phyloP scores from a whole-genome alignment of 1,140 invertebrate genomes.

The Pseudomyrmex dendroicus region DNA sequence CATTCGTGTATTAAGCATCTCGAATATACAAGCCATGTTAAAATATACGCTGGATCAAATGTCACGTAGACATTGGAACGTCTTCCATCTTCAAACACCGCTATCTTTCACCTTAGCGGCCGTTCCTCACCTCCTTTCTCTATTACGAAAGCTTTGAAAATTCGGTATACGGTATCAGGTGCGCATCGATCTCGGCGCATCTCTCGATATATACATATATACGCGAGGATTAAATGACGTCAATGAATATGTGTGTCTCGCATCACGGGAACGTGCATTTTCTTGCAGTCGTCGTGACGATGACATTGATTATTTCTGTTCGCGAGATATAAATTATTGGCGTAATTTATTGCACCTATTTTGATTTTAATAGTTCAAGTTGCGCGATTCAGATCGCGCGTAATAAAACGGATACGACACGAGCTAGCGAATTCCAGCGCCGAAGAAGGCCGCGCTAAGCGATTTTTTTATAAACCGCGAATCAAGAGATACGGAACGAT shows the following conservation, averaged over 20 bases:
- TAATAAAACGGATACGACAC: not conserved
- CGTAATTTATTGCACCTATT: slow-evolving; percentile 1
- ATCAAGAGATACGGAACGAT: not conserved
- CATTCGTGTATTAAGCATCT: slow-evolving; percentile 35
- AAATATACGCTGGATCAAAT: slow-evolving; percentile 67
- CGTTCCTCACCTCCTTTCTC: slow-evolving; percentile 66
- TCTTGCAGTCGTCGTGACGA: not conserved
- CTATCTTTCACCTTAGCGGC: slow-evolving; percentile 63
- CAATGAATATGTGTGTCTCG: not conserved
- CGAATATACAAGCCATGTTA: slow-evolving; percentile 36
- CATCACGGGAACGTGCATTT: not conserved
- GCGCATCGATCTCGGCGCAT: not conserved
- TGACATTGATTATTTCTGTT: not conserved
- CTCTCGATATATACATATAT: not conserved
- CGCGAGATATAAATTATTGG: not conserved
- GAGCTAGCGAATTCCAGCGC: slow-evolving; percentile 42
- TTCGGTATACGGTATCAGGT: slow-evolving; percentile 35
- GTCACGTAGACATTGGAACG: slow-evolving; percentile 65
- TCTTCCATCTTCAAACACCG: slow-evolving; percentile 60
- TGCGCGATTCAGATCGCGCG: too few species aligned
- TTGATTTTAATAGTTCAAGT: slow-evolving; percentile 1
- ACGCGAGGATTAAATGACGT: too few species aligned
- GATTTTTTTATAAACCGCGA: not conserved
- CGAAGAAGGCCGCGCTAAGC: slow-evolving; percentile 26
- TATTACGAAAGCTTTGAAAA: slow-evolving; percentile 65